These are phyloP conservation scores for Notechis scutatus DNA, from an alignment of 2,113 vertebrate species.

Conservation along the genomic window DNA sequence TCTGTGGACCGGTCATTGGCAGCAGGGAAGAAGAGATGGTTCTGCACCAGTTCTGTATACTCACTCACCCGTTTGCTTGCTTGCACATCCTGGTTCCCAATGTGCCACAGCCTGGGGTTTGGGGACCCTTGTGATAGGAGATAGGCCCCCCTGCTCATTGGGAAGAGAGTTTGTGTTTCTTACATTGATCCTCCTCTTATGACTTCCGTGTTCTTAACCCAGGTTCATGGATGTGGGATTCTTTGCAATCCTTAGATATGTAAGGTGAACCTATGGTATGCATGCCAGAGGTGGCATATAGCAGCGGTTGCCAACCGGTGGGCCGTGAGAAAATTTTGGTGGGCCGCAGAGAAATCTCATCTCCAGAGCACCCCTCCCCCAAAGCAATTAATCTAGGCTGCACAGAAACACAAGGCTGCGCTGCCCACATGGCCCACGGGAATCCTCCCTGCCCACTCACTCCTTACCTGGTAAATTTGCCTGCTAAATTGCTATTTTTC, in stretches of 20 bases:
- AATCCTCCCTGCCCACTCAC: no score
- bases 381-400: no score
- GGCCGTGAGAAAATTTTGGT: no score
- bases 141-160: background rate
- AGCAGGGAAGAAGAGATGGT: background rate
- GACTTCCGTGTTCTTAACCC: background rate
- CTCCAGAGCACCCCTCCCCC: no score
- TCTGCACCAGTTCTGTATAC: background rate
- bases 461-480: no score
- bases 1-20: background rate
- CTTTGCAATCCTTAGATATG: background rate
- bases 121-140: background rate
- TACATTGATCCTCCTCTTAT: background rate
- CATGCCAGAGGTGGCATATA: no score
- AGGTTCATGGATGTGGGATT: background rate
- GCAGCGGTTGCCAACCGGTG: no score
- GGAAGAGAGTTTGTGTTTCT: background rate
- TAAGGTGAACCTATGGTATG: no score
- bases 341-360: no score
- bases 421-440: no score
- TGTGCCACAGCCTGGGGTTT: background rate
- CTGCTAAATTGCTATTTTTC: no score
- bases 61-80: background rate
- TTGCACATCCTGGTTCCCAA: background rate
- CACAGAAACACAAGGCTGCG: no score